Base-by-base conservation (phyloP, 2,888 invertebrate genomes). In the Cheiracanthium punctorium region DNA sequence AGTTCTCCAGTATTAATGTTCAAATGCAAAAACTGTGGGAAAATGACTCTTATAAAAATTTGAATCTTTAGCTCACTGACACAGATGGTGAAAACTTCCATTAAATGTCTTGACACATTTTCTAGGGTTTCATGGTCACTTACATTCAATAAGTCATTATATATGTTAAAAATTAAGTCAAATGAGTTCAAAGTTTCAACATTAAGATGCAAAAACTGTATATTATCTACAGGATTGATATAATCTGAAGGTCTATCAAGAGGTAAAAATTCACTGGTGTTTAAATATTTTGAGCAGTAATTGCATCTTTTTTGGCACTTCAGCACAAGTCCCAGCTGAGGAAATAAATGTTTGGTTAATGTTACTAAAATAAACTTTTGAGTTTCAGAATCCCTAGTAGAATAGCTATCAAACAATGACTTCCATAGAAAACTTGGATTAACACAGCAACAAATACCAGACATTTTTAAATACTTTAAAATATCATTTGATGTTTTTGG, bases 391-490 rank as follows among this genome's bases (percentile, higher is more conserved):
- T 79, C 58, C 7, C 67, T 41, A 24, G 52, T 24, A 28, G 30
- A 28, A 85, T 69, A 79, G 29, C 69, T 69, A 20, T 52, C 30
- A 43, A 85, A 70, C 32, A 79, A 37, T 37, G 58, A 37, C 14
- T 85, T 85, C 24, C 74, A 24, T 20, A 85, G 33, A 43, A 73
- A 85, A 28, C 74, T 72, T 7, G 74, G 84, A 74, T 79, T 74
- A 8, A 85, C 17, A 67, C 84, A 85, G 14, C 84, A 85, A 30
- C 84, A 85, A 24, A 85, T 85, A n/a, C 84, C 84, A 74, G 77
- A 79, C 20, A 67, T 30, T 74, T 85, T 85, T 28, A 85, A 29
- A 24, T 74, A 65, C 24, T 74, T 85, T 37, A 85, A 43, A n/a
- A 85, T 71, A 73, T 73, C 79, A 67, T 41, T 43, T 10, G 41